A percentile compares a stretch with the other conserved stretches of the same genome.
These are phyloP conservation scores for Cataglyphis rosenhaueri DNA, from an alignment of 2,888 invertebrate genomes.

Conservation along the genomic window DNA sequence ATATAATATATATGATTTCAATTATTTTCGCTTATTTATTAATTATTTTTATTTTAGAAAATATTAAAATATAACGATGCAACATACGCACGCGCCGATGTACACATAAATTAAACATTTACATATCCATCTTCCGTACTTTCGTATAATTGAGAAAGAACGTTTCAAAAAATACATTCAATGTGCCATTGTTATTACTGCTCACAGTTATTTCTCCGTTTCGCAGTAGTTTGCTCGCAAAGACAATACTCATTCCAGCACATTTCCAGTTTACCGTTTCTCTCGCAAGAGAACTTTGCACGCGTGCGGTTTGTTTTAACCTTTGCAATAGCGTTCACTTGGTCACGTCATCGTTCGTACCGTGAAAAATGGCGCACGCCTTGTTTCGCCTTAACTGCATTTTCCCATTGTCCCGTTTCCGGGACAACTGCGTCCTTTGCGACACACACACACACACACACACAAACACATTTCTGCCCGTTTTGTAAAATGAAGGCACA, in stretches of 20 bases:
- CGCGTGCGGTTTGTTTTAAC: constrained; percentile 46
- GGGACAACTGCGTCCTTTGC: neutral
- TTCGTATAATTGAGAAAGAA: constrained; percentile 2
- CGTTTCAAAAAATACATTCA: constrained; percentile 43
- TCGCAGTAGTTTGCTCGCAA: constrained; percentile 20
- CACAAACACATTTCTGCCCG: constrained; percentile 2
- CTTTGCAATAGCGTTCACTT: constrained; percentile 44
- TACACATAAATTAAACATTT: constrained; percentile 5
- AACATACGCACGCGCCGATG: neutral
- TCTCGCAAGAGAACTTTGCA: constrained; percentile 16
- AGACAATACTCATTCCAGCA: constrained; percentile 47
- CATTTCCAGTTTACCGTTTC: constrained; percentile 23
- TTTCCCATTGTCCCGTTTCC: constrained; percentile 12
- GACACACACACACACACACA: neutral
- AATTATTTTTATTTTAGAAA: neutral
- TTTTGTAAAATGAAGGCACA: constrained; percentile 24
- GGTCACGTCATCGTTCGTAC: constrained; percentile 51
- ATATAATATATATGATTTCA: neutral
- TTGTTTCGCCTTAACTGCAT: constrained; percentile 40
- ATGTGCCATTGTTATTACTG: constrained; percentile 52
- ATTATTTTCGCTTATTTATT: neutral
- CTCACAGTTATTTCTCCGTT: constrained; percentile 39
- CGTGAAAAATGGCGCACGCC: constrained; percentile 37
- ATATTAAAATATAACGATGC: neutral
- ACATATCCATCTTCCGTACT: neutral